Evolutionary conservation across 2,113 vertebrate species (phyloP), one percentile per base, ranked within the genome.

Genomic region (Oreochromis niloticus): DNA sequence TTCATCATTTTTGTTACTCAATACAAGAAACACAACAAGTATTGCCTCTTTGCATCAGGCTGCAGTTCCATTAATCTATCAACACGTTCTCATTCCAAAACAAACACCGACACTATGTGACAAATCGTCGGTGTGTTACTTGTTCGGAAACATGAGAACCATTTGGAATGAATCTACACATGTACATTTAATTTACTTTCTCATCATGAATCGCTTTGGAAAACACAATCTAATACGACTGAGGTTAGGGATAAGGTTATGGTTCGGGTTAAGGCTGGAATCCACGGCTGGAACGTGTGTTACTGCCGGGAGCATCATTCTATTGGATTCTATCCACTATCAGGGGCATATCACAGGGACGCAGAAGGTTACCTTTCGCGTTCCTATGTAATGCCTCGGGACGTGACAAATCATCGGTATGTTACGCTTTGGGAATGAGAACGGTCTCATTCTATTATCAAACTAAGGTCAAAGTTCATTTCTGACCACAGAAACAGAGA

Each of bases 281-380:
- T 32, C 27, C 27, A 61, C 32, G 7, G 32, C 30, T 30, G 30
- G 30, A 30, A 5, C 4, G 30, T 30, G 30, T 30, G 30, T 30
- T 30, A 30, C 30, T 30, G 30, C 30, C 30, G 5, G 30, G 0
- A 63, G 32, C 17, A n/a, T 63, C 59, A 2, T 36, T 63, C 32
- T 36, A n/a, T 36, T 66, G 61, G 61, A 66, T 17, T 66, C 61
- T 32, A 66, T 36, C 61, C 6, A 66, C 10, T n/a, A 36, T 36
- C 10, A 9, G 3, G 7, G 7, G 7, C 7, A 7, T 36, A 9
- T 36, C 34, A 36, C n/a, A n/a, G 1, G 32, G 32, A 63, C 0
- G 59, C 32, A 36, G 57, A 61, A 34, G 32, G 9, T 63, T 63
- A 36, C 32, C 59, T 36, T 36, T 63, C 32, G 11, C 1, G 1